phyloP scores from a whole-genome alignment of 2,113 vertebrate species.

The Saguinus imperator region DNA sequence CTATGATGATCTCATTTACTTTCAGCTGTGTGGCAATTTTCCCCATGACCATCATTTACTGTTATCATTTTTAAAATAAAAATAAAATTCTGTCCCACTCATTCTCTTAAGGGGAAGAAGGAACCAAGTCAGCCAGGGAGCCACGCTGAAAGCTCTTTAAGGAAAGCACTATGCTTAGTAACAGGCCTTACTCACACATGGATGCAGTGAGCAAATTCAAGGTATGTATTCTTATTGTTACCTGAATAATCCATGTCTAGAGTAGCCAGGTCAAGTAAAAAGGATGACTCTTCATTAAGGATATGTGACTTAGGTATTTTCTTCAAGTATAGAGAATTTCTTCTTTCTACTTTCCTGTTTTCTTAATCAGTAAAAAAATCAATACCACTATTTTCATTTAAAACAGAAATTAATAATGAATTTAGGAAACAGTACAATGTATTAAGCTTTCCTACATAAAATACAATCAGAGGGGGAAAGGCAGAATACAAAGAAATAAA shows the following conservation, averaged over 20 bases:
- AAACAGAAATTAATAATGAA: constrained; percentile 17
- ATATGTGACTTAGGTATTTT: not conserved
- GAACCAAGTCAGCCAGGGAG: not conserved
- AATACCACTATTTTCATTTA: constrained; percentile 13
- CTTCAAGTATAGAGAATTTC: not conserved
- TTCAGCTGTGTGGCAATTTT: constrained; percentile 7
- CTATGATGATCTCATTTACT: not conserved
- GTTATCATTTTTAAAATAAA: constrained; percentile 23
- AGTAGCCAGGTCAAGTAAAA: not conserved
- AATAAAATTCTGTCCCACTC: not conserved
- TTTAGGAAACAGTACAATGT: not conserved
- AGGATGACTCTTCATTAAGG: not conserved
- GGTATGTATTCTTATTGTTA: not conserved
- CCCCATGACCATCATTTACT: not conserved
- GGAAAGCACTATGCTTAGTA: not conserved
- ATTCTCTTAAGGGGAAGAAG: not conserved
- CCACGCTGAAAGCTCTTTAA: not conserved
- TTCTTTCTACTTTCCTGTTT: not conserved
- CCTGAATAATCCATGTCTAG: not conserved
- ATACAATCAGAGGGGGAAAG: not conserved
- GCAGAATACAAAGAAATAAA: not conserved
- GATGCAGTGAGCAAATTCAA: too few species aligned
- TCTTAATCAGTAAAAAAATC: constrained; percentile 42
- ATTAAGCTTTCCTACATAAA: not conserved
- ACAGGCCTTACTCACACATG: accelerated